Evolutionary conservation across 1,140 invertebrate genomes (phyloP).

Genomic region (Orius laevigatus): DNA sequence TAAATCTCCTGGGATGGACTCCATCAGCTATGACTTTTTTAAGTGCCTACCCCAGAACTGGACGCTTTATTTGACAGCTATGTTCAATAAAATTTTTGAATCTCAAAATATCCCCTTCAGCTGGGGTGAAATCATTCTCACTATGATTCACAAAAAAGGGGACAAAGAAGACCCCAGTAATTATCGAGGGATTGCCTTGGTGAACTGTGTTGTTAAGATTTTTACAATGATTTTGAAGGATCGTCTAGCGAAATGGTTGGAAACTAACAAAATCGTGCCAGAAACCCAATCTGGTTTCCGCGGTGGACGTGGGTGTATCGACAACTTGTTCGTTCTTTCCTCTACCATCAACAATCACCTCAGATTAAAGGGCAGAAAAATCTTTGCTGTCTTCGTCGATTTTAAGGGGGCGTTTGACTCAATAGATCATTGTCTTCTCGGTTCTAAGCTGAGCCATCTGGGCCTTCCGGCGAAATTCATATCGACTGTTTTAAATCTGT

Average conservation of each 20-base stretch:
- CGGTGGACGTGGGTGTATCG: constrained; percentile 10
- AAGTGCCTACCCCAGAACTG: constrained; percentile 12
- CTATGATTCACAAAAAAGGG: constrained; percentile 17
- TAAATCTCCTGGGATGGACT: constrained; percentile 13
- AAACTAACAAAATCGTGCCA: constrained; percentile 13
- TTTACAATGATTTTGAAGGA: constrained; percentile 17
- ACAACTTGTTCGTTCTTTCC: constrained; percentile 17
- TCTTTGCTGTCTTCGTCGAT: constrained; percentile 21
- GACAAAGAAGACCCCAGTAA: constrained; percentile 13
- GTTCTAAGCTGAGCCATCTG: constrained; percentile 17
- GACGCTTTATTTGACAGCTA: not conserved
- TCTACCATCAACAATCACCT: constrained; percentile 13
- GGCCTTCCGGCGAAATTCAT: constrained; percentile 20
- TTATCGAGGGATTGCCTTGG: constrained; percentile 16
- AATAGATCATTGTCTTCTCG: constrained; percentile 16
- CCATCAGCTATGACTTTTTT: constrained; percentile 12
- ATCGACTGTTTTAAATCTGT: constrained; percentile 17
- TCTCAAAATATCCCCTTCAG: not conserved
- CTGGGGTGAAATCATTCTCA: not conserved
- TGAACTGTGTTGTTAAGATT: constrained; percentile 17
- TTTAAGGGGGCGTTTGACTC: constrained; percentile 20
- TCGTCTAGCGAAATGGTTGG: constrained; percentile 14
- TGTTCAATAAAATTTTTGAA: constrained; percentile 13
- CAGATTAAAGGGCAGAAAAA: constrained; percentile 9
- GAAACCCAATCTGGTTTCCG: constrained; percentile 18